A percentile compares a stretch with the other conserved stretches of the same genome.
phyloP scores from a whole-genome alignment of 2,888 invertebrate species.

The Stenotaenia linearis region DNA sequence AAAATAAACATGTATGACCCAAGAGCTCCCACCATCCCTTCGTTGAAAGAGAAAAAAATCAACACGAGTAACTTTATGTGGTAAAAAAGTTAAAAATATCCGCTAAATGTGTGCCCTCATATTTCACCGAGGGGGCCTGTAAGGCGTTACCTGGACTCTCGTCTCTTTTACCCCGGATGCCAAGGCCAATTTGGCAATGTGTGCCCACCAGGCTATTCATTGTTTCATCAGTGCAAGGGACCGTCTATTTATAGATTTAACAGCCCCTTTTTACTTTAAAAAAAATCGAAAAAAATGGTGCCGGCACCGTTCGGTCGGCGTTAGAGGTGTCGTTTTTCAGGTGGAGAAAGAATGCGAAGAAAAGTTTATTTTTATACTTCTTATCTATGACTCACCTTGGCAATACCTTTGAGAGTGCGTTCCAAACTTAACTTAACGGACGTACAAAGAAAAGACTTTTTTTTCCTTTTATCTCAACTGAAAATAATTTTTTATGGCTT shows the following conservation, averaged over 20 bases:
- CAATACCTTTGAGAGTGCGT: slow-evolving; percentile 10
- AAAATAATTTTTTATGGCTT: slow-evolving; percentile 17
- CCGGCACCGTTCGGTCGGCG: neutral
- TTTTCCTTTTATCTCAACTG: neutral
- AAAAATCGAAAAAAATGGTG: neutral
- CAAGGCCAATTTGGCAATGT: slow-evolving; percentile 3
- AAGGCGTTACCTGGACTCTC: slow-evolving; percentile 7
- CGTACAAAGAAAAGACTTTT: neutral
- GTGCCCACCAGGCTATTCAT: slow-evolving; percentile 11
- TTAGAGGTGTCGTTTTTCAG: slow-evolving; percentile 31
- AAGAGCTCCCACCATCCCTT: neutral
- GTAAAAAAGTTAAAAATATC: slow-evolving; percentile 6
- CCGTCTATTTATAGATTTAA: neutral
- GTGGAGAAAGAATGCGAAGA: slow-evolving; percentile 26
- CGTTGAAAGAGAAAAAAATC: neutral
- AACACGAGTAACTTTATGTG: neutral
- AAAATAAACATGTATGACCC: slow-evolving; percentile 2
- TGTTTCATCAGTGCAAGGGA: slow-evolving; percentile 13
- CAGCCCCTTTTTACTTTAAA: neutral
- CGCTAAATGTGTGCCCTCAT: neutral
- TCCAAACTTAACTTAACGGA: slow-evolving; percentile 4
- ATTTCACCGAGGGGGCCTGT: neutral
- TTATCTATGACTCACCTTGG: slow-evolving; percentile 15
- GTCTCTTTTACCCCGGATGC: neutral
- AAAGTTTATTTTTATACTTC: neutral